Base-by-base conservation (phyloP, 1,140 invertebrate genomes). In the Pseudomyrmex pallidus region DNA sequence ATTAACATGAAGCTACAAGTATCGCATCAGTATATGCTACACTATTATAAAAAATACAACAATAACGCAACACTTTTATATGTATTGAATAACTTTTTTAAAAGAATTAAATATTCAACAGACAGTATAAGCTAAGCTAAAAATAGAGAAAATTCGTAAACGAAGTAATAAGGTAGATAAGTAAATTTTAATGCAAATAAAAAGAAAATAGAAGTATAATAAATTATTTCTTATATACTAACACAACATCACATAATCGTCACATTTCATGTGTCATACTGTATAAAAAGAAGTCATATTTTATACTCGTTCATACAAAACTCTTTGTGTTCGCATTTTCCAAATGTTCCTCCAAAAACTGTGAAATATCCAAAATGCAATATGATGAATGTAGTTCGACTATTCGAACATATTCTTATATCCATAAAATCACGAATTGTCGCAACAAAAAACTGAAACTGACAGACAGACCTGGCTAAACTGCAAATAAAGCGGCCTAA, bases 1-100 rank as follows among this genome's bases (percentile, higher is more conserved):
- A 90, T 90, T 86, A 90, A 90, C 87, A 90, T 64, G 56, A 87
- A 85, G 70, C 80, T 89, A 52, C 48, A 84, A 35, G 5, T 35
- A 35, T 35, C 35, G 35, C 35, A 35, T 5, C 0, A 35, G 35
- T 7, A 35, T 35, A 35, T 35, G 35, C 76, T 20, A 48, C 50
- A 66, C 68, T 74, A 9, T 76, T 74, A 70, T 62, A 64, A 72
- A 85, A 74, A 84, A 84, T 82, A 82, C 52, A 87, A 83, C 62
- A 67, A 72, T 77, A 35, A 74, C 62, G n/a, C 74, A 80, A 87
- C 56, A 84, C 13, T 66, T 44, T 22, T 5, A 17, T 35, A 5
- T 74, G 54, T 59, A 68, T 77, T 56, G 12, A 22, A 82, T 56
- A 50, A 64, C 44, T 66, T 50, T 22, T 64, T 67, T 83, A 61